phyloP scores from a whole-genome alignment of 2,113 vertebrate species.

The Synchiropus splendidus region DNA sequence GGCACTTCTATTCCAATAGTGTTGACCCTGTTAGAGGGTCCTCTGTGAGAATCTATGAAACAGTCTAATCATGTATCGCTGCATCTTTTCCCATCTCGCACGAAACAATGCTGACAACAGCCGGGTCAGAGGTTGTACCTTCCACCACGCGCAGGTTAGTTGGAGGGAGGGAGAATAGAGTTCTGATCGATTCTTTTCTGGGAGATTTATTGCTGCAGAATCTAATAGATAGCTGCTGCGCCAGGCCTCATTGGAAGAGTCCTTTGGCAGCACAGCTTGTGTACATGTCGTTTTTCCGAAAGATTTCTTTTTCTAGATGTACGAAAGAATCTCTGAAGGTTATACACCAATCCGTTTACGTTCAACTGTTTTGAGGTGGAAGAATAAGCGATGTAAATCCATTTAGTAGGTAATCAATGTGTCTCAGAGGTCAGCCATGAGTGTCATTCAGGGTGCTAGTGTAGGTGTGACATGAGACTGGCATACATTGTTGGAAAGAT shows the following conservation, averaged over 20 bases:
- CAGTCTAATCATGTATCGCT: conserved; percentile 12
- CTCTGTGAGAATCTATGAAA: conserved; percentile 15
- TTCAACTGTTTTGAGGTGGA: not conserved
- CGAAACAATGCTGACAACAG: conserved; percentile 19
- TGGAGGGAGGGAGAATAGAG: conserved; percentile 14
- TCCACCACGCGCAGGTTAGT: conserved; percentile 31
- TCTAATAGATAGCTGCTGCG: conserved; percentile 12
- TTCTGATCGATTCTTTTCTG: conserved; percentile 26
- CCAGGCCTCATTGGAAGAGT: conserved; percentile 24
- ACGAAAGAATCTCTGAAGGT: too few relatives aligned
- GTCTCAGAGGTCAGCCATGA: conserved; percentile 15
- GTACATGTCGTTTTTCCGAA: too few relatives aligned
- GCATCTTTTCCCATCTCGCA: conserved; percentile 14
- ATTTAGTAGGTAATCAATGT: conserved; percentile 12
- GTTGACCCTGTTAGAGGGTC: conserved; percentile 14
- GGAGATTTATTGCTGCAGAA: conserved; percentile 32
- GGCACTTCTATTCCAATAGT: too few relatives aligned
- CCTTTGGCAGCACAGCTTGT: too few relatives aligned
- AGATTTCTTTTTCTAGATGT: too few relatives aligned
- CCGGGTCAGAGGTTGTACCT: conserved; percentile 29
- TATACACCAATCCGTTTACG: too few relatives aligned
- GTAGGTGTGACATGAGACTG: conserved; percentile 8
- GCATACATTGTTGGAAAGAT: not conserved
- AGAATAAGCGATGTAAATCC: not conserved
- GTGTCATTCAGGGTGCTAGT: conserved; percentile 6